Evolutionary conservation across 2,113 vertebrate genomes (phyloP), one percentile per base, ranked within the genome.

Genomic region (Pelecanus crispus): DNA sequence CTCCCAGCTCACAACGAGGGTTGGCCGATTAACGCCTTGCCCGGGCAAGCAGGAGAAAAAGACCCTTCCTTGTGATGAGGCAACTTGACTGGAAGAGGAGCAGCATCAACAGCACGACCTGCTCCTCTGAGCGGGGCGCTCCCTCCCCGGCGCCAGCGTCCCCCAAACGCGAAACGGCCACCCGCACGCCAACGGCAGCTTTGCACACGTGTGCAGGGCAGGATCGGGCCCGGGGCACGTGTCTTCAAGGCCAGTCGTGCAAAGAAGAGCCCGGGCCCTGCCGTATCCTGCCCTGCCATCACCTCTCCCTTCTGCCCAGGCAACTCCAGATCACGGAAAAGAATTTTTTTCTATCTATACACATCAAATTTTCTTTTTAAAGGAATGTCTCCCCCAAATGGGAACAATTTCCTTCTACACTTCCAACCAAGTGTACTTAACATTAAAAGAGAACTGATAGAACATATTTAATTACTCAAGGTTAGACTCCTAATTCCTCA

Each of bases 381-480:
- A 98, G 97, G 97, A 98, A 97, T 98, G 95, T 97, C 98, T 98
- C 97, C 98, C 97, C 98, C 98, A 98, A 98, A 98, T 97, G 98
- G 98, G 98, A 98, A 97, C 90, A 88, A 97, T 97, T 98, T 98
- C 97, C 98, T 97, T 98, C 97, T 98, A 97, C 97, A 96, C 95
- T 95, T 98, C 96, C 97, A 97, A 98, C 97, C 97, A 98, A 98
- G 98, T 98, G 98, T 98, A 98, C 97, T 98, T 98, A 98, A 98
- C 95, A 68, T 97, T 98, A 98, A 98, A 98, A 98, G 98, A 98
- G 98, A 98, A 98, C 94, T 97, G 98, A 98, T 98, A 98, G 98
- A 98, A 98, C 98, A 98, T 98, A 98, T 98, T 98, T 98, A 98
- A 98, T 98, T 98, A 98, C 98, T 98, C 98, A 98, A 98, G 98